Conservation (phyloP, 1,140 invertebrate species). For the Aphelenchoides fujianensis region DNA sequence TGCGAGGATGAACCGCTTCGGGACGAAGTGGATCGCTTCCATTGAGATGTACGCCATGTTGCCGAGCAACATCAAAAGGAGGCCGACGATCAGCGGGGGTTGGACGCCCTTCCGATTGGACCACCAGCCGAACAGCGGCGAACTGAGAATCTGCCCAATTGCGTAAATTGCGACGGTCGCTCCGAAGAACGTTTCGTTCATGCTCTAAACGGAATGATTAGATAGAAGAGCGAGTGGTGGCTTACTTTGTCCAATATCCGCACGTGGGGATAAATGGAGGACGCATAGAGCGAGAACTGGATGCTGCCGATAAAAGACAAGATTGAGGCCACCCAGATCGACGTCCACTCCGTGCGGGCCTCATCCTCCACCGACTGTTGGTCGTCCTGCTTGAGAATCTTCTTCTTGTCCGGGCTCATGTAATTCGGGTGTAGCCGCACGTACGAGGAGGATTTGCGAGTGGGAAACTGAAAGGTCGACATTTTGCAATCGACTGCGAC, state of each 20-base stretch:
- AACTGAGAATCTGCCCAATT: constrained; percentile 23
- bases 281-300: constrained; percentile 15
- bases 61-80: constrained; percentile 22
- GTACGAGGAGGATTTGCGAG: too few relatives aligned
- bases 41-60: constrained; percentile 21
- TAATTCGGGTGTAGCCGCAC: too few relatives aligned
- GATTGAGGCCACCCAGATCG: constrained; percentile 21
- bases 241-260: constrained; percentile 51
- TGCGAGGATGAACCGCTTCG: constrained; percentile 11
- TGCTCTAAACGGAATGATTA: constrained; percentile 1
- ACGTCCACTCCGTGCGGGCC: constrained; percentile 13
- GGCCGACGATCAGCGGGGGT: constrained; percentile 5
- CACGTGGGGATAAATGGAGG: constrained; percentile 62
- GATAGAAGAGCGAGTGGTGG: background rate
- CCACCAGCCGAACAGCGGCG: constrained; percentile 24
- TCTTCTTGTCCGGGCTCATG: too few relatives aligned
- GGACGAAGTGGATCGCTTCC: constrained; percentile 40
- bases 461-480: too few relatives aligned
- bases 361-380: constrained; percentile 3
- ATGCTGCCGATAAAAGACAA: constrained; percentile 23
- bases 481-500: too few relatives aligned
- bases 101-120: constrained; percentile 18
- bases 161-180: constrained; percentile 19
- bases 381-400: too few relatives aligned
- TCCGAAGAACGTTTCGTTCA: constrained; percentile 23